A percentile compares a stretch with the other conserved stretches of the same genome.
Evolutionary conservation across 2,888 invertebrate species (phyloP).

Genomic region (Griposia aprilina): DNA sequence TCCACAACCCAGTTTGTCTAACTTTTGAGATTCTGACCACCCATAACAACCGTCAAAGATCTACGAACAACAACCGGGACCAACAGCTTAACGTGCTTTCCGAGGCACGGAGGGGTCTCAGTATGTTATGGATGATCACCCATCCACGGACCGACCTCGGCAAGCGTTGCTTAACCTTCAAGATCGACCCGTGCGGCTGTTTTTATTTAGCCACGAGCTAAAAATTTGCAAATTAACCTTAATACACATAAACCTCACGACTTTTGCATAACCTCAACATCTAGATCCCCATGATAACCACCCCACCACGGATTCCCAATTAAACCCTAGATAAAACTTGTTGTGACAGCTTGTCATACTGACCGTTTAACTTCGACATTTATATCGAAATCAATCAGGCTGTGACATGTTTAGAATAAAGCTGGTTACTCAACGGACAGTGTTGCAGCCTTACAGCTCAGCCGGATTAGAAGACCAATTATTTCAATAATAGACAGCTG

Average conservation of each 20-base stretch:
- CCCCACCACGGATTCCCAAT: slow-evolving; percentile 30
- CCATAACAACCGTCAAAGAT: too few species aligned
- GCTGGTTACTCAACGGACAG: slow-evolving; percentile 41
- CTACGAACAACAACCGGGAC: too few species aligned
- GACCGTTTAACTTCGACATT: slow-evolving; percentile 40
- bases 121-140: too few species aligned
- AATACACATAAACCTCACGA: neutral
- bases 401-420: slow-evolving; percentile 50
- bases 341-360: slow-evolving; percentile 55
- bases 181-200: too few species aligned
- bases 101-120: too few species aligned
- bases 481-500: slow-evolving; percentile 42
- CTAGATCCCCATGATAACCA: slow-evolving; percentile 7
- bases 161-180: too few species aligned
- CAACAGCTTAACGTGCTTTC: too few species aligned
- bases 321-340: slow-evolving; percentile 32
- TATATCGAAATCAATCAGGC: slow-evolving; percentile 53
- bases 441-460: slow-evolving; percentile 28
- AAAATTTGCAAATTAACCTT: neutral
- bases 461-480: slow-evolving; percentile 46
- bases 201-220: too few species aligned
- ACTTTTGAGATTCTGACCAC: too few species aligned
- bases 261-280: slow-evolving; percentile 35
- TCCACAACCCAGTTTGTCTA: too few species aligned
- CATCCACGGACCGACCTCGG: too few species aligned